Conservation (phyloP, 2,797 vertebrate species). For the Darevskia mixta region DNA sequence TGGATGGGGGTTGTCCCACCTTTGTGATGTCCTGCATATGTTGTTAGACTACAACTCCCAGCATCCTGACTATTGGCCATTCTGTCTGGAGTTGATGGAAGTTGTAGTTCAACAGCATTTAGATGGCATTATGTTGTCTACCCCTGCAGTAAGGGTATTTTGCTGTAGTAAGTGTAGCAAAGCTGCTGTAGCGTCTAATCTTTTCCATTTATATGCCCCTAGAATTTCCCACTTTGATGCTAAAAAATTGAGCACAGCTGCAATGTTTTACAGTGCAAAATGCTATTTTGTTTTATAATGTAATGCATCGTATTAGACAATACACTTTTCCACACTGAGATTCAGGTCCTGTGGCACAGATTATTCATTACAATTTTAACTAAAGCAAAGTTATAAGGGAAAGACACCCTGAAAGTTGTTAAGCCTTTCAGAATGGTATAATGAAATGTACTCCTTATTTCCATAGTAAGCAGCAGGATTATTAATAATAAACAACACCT, state of each 20-base stretch:
- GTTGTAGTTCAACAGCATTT: too few species aligned
- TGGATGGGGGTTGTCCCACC: too few species aligned
- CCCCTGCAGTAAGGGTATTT: not conserved
- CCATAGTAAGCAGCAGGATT: slow-evolving; percentile 34
- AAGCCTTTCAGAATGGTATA: not conserved
- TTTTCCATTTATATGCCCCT: not conserved
- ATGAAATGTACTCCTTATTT: slow-evolving; percentile 46
- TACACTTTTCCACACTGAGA: slow-evolving; percentile 15
- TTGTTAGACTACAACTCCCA: too few species aligned
- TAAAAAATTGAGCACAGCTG: not conserved
- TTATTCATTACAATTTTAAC: slow-evolving; percentile 19
- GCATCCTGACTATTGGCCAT: too few species aligned
- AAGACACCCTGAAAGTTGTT: slow-evolving; percentile 23
- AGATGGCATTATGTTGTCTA: too few species aligned
- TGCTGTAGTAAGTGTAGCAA: not conserved
- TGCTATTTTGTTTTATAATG: slow-evolving; percentile 22
- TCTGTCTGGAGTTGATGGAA: too few species aligned
- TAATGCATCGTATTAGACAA: not conserved
- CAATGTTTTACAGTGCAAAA: slow-evolving; percentile 11
- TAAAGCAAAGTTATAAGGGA: slow-evolving; percentile 23
- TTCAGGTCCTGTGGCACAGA: not conserved
- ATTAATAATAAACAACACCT: not conserved
- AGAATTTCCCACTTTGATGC: not conserved
- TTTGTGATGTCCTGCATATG: too few species aligned
- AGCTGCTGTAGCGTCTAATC: not conserved